Evolutionary conservation across 1,140 invertebrate genomes (phyloP), one percentile per base, ranked within the genome.

Genomic region (Atopsyche davidsoni): DNA sequence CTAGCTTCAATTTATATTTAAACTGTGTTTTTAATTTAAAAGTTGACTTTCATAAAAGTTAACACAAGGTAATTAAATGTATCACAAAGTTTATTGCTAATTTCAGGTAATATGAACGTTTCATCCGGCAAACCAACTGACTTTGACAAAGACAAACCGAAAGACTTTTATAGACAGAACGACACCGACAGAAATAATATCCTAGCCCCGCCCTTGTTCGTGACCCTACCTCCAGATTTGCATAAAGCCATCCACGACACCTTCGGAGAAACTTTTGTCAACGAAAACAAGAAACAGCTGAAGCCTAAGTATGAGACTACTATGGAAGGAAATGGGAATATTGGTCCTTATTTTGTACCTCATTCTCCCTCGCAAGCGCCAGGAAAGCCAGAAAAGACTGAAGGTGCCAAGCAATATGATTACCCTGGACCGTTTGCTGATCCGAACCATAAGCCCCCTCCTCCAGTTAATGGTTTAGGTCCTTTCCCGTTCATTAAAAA

Each of bases 401-500:
- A 57, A 10, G 40, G 17, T 17, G 14, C n/a, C 3, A 58, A 58
- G 21, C 47, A 47, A 21, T 58, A 58, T 16, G 56, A 58, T 34
- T 58, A 58, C 47, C 56, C 56, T 2, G 56, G 56, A 13, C 56
- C 56, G 17, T 58, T 58, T 24, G 56, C 56, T 6, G 56, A 58
- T 51, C 56, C 56, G 1, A 48, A 58, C 39, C 56, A 58, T 39
- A 45, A 54, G 23, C 44, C 56, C 9, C 51, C 42, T 42, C 44
- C 47, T 36, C 51, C 43, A 10, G 17, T 24, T 14, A 58, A 58
- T 31, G 56, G 43, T 31, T 23, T 58, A 24, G 56, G 51, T 38
- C 40, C 51, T 4, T 58, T 58, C 35, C 56, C 56, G 10, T 58
- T 58, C 35, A 58, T 54, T 22, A 58, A 58, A 35, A 58, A 58